Percentiles rank a stretch among this genome's conserved stretches.
Evolutionary conservation across 2,797 vertebrate genomes (phyloP).

Genomic region (Bovichtus variegatus): DNA sequence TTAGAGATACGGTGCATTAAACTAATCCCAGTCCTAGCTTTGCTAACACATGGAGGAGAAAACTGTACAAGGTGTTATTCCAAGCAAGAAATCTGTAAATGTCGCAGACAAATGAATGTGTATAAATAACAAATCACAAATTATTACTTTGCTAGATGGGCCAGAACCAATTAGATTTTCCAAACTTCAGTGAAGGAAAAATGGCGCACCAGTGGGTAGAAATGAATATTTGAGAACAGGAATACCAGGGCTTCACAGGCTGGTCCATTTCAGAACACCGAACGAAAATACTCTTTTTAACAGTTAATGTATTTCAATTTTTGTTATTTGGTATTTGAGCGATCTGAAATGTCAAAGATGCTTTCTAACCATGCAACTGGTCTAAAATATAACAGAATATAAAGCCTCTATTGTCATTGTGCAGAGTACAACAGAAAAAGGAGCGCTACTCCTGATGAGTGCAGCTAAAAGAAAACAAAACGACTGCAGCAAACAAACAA

Average conservation of each 20-base stretch:
- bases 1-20: background rate
- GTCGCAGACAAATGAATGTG: constrained; percentile 14
- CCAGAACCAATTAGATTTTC: constrained; percentile 2
- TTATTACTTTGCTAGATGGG: background rate
- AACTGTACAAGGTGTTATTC: background rate
- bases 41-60: background rate
- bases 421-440: too few species aligned
- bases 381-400: too few species aligned
- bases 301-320: background rate
- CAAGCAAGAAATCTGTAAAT: background rate
- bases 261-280: background rate
- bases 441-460: too few species aligned
- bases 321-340: background rate
- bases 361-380: background rate
- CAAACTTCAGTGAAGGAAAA: background rate
- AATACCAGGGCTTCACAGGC: background rate
- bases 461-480: too few species aligned
- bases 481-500: too few species aligned
- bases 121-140: background rate
- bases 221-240: background rate
- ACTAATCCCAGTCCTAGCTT: constrained; percentile 8
- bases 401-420: too few species aligned
- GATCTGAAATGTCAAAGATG: background rate
- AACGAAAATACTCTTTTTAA: too few species aligned
- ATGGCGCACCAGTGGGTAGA: background rate